Conservation (phyloP, 2,113 vertebrate species). For the Scartelaos histophorus region DNA sequence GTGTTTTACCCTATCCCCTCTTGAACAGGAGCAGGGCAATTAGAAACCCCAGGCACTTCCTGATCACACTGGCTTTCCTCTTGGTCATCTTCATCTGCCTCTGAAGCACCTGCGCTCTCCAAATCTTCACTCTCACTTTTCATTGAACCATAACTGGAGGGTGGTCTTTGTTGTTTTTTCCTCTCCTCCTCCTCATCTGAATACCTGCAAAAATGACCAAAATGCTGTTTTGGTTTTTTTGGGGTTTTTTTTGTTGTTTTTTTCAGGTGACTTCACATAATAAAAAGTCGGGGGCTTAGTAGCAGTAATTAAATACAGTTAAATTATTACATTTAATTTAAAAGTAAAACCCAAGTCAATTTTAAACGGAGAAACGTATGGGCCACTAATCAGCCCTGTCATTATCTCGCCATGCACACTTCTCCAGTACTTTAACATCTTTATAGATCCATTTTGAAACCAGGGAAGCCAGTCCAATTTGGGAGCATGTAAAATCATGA, state of each 20-base stretch:
- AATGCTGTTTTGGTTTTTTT: not conserved
- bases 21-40: not conserved
- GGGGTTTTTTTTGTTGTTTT: no score
- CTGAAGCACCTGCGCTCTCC: not conserved
- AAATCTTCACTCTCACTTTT: constrained; percentile 58
- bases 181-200: not conserved
- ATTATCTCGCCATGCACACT: no score
- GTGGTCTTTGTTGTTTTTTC: constrained; percentile 48
- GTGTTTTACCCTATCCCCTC: constrained; percentile 25
- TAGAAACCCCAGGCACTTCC: not conserved
- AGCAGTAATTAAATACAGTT: no score
- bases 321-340: no score
- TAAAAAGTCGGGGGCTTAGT: no score
- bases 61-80: not conserved
- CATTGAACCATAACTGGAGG: constrained; percentile 79
- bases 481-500: no score
- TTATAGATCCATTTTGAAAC: no score
- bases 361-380: no score
- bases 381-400: no score
- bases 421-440: no score
- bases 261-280: not conserved
- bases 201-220: not conserved
- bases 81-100: not conserved
- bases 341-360: no score
- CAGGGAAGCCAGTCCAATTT: no score